phyloP scores from a whole-genome alignment of 1,140 invertebrate species.

The Pseudomyrmex cubaensis region DNA sequence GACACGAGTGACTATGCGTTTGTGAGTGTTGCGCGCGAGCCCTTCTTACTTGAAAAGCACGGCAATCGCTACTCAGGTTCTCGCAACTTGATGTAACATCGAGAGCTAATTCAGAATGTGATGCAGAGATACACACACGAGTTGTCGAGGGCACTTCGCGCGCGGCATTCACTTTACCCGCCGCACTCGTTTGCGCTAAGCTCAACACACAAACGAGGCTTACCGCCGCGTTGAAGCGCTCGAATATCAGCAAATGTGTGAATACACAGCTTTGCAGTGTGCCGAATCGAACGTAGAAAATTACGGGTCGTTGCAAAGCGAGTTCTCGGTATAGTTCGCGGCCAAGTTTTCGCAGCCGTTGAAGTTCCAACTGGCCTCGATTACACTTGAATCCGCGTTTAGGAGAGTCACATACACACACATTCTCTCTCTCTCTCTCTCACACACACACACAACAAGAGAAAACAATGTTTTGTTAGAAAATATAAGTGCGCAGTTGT shows the following conservation, averaged over 20 bases:
- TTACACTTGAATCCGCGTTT: not conserved
- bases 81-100: not conserved
- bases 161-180: not conserved
- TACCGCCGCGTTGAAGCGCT: not conserved
- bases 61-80: too few relatives aligned
- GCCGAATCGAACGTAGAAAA: conserved; percentile 2
- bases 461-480: too few relatives aligned
- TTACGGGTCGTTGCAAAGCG: not conserved
- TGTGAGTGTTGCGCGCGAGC: too few relatives aligned
- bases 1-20: too few relatives aligned
- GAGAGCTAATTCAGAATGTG: not conserved
- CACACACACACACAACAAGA: too few relatives aligned
- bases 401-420: too few relatives aligned
- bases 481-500: too few relatives aligned
- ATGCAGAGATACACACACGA: not conserved
- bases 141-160: not conserved
- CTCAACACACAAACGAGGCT: not conserved
- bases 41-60: too few relatives aligned
- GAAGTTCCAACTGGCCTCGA: conserved; percentile 1
- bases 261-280: not conserved
- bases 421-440: too few relatives aligned
- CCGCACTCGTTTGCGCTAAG: not conserved
- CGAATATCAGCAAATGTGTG: conserved; percentile 7
- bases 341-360: not conserved
- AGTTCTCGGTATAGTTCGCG: not conserved